Evolutionary conservation across 2,888 invertebrate species (phyloP), one percentile per base, ranked within the genome.

Genomic region (Archaeoteleia sp.): DNA sequence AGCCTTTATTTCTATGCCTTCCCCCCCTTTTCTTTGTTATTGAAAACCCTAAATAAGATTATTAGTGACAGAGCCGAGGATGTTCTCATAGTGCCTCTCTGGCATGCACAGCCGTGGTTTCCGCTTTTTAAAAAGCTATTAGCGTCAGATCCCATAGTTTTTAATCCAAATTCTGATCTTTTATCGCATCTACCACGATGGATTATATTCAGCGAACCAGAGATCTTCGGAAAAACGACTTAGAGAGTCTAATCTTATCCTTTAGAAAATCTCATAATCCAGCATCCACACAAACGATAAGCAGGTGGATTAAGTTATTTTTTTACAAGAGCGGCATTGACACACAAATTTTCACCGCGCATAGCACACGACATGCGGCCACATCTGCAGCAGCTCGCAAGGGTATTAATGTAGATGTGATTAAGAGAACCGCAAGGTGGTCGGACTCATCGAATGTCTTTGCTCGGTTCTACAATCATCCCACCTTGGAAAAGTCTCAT

Each of bases 101-200:
- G 74, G 78, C 74, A 71, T n/a, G 51, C 71, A 1, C 78, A 77
- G 37, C 70, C 77, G 1, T 82, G 78, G 80, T 80, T 61, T 46
- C 80, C 80, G 1, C 5, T 78, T 3, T 79, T 77, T 34, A 39
- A 32, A 7, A 55, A 51, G 17, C 37, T 68, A 7, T 37, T 53
- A 5, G 17, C 12, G 0, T 4, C 45, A 46, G 30, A 53, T 12
- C 46, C 58, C 35, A 74, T 15, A n/a, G 54, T 39, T 72, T 79
- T 37, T 7, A 48, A 39, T 73, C 78, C 14, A 7, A 46, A 39
- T 6, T 25, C 12, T 6, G 12, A 15, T 27, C 30, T 53, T 71
- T 25, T 63, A 75, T 14, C 48, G n/a, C n/a, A n/a, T n/a, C n/a
- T n/a, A n/a, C n/a, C n/a, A n/a, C n/a, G n/a, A n/a, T n/a, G n/a